A percentile compares a stretch with the other conserved stretches of the same genome.
phyloP scores from a whole-genome alignment of 1,140 invertebrate genomes.

The Temnothorax nylanderi region DNA sequence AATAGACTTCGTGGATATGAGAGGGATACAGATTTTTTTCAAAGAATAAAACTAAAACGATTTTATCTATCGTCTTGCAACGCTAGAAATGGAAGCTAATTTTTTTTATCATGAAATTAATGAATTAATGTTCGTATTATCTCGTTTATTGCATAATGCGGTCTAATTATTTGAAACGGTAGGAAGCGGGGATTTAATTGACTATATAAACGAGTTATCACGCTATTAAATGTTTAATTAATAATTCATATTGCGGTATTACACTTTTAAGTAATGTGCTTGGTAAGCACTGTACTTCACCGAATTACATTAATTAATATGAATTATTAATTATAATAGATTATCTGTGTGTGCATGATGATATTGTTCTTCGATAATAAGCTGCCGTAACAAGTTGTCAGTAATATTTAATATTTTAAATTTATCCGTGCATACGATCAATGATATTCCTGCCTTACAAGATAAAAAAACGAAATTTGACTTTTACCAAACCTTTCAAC shows the following conservation, averaged over 20 bases:
- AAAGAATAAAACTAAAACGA: not conserved
- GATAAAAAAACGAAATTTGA: not conserved
- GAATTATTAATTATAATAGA: conserved; percentile 10
- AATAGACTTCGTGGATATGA: not conserved
- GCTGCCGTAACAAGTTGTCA: not conserved
- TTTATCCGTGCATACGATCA: not conserved
- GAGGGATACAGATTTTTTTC: not conserved
- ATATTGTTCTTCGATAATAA: not conserved
- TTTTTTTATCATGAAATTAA: not conserved
- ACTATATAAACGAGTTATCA: not conserved
- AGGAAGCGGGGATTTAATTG: not conserved
- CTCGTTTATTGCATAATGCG: not conserved
- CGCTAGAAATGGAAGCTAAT: not conserved
- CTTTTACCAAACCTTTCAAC: not conserved
- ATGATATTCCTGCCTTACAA: not conserved
- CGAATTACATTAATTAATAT: not conserved
- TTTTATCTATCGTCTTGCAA: not conserved
- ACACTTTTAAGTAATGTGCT: not conserved
- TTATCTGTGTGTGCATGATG: no score
- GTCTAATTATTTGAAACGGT: conserved; percentile 2
- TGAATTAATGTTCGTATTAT: not conserved
- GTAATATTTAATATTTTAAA: not conserved
- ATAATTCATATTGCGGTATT: conserved; percentile 3
- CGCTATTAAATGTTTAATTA: conserved; percentile 38
- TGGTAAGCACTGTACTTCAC: not conserved